Base-by-base conservation (phyloP, 2,113 vertebrate genomes). In the Myodes glareolus region DNA sequence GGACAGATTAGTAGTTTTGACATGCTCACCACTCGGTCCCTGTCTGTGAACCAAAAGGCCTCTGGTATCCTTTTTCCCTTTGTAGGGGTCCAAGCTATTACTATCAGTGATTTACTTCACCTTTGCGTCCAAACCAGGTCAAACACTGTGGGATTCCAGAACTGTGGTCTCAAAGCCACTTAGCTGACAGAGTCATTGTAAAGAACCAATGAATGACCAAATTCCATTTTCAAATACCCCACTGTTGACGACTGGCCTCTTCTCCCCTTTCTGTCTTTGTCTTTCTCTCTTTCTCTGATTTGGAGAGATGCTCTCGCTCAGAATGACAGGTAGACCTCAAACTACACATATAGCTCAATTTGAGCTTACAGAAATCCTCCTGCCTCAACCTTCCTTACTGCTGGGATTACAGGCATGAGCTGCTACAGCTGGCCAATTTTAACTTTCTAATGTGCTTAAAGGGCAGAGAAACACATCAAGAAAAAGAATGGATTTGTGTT, bases 361-460 rank as follows among this genome's bases (percentile, higher is more conserved):
- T 45, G 16, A 65, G 1, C 5, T 47, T 33, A 85, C 5, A 19
- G 82, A 31, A 67, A 19, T 45, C 61, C 16, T 29, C 61, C 82
- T 47, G 39, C 39, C 80, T 45, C 27, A 12, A 19, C 39, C 14
- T 29, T 42, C 13, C 58, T 45, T 7, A 65, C 2, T 65, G 27
- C 82, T 85, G 16, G 11, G 52, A 65, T 63, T 85, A 45, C n/a
- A 85, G 58, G 13, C 58, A 29, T 2, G 27, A 16, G 27, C 72
- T 5, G 45, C 27, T 17, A 65, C 13, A 42, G 23, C 16, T 16
- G 39, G 9, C 14, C 93, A 97, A 27, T 39, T 72, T 86, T 58
- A 91, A 86, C 39, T 93, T 93, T 94, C 31, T 61, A 7, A 73
- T 91, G 6, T 85, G 10, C 75, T 86, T 89, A 87, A 36, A 58